Conservation (phyloP, 2,888 invertebrate species). For the Lepidocyrtinus sp. region DNA sequence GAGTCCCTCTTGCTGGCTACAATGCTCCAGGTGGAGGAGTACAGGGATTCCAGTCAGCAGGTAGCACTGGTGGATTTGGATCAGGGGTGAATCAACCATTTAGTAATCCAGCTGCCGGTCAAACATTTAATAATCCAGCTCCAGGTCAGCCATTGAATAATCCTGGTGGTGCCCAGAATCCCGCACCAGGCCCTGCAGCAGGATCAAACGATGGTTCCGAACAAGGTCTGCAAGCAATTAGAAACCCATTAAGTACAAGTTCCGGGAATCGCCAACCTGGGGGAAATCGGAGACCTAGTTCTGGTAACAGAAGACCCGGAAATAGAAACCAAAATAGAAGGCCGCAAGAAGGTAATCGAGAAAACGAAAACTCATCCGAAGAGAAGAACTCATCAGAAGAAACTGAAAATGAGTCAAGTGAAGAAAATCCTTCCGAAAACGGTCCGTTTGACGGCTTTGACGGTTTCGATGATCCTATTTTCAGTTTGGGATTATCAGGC, state of each 20-base stretch:
- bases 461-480: constrained; percentile 16
- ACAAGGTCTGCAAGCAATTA: constrained; percentile 26
- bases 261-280: constrained; percentile 15
- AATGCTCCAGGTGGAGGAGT: background rate
- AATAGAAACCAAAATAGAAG: background rate
- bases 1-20: background rate
- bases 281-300: constrained; percentile 1
- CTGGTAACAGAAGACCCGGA: constrained; percentile 25
- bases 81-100: background rate
- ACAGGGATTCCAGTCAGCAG: background rate
- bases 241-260: constrained; percentile 24
- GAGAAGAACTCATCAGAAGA: constrained; percentile 48
- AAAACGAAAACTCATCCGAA: constrained; percentile 35
- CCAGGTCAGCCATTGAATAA: constrained; percentile 4
- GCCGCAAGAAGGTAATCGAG: constrained; percentile 11
- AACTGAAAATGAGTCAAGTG: constrained; percentile 26
- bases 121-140: no score
- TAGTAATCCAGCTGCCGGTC: no score
- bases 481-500: constrained; percentile 3
- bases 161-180: constrained; percentile 5
- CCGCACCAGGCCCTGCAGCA: background rate
- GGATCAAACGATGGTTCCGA: background rate
- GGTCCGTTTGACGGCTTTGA: background rate
- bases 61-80: background rate
- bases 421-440: constrained; percentile 23